phyloP scores from a whole-genome alignment of 2,113 vertebrate species.

The Tiliqua scincoides region DNA sequence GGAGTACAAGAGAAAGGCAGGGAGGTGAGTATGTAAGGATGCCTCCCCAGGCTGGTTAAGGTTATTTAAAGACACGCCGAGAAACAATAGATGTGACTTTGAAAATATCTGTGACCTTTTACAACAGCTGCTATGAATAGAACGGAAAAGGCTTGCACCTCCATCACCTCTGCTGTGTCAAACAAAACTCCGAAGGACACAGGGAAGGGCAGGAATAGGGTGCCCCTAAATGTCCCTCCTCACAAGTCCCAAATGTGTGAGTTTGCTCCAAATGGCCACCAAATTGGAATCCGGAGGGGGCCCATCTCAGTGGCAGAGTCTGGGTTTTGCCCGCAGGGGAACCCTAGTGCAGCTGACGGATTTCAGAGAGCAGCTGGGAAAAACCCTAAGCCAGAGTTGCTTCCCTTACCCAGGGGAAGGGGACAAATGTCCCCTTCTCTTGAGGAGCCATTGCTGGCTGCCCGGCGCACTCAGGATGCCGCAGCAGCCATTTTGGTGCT shows the following conservation, averaged over 20 bases:
- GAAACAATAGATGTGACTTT: conserved; percentile 22
- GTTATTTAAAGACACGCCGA: conserved; percentile 21
- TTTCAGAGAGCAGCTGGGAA: no score
- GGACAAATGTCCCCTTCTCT: no score
- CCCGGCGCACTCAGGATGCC: no score
- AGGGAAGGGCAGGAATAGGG: not conserved
- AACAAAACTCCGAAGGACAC: not conserved
- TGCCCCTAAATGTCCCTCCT: not conserved
- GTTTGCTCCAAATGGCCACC: not conserved
- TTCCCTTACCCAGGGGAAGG: no score
- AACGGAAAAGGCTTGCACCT: not conserved
- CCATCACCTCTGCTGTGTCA: not conserved
- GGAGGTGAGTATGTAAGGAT: not conserved
- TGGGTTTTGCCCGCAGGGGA: no score
- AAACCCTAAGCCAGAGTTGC: no score
- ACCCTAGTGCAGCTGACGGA: no score
- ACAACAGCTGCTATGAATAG: conserved; percentile 20
- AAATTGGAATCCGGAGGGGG: not conserved
- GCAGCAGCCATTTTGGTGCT: conserved; percentile 64
- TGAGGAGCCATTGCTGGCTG: no score
- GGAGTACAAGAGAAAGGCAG: no score
- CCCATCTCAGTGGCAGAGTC: not conserved
- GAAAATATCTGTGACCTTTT: conserved; percentile 37
- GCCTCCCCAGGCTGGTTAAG: not conserved
- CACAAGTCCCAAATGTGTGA: not conserved